phyloP scores from a whole-genome alignment of 2,797 vertebrate genomes.

The Spinus pinus region DNA sequence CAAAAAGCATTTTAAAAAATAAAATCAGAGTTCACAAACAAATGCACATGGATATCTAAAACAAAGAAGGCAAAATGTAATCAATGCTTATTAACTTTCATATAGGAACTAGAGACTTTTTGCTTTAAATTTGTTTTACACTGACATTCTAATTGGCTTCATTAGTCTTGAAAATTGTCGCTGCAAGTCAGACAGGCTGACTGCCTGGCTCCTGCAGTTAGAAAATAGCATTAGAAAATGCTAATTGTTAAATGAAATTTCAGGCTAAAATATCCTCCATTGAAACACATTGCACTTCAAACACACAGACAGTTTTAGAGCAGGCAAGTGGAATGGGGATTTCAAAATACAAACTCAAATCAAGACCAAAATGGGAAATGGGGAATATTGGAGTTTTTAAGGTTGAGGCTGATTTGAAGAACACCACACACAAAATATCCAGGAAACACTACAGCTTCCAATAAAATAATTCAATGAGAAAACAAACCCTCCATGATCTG shows the following conservation, averaged over 20 bases:
- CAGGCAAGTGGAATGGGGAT: neutral
- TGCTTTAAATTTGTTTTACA: conserved; percentile 56
- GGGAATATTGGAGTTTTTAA: neutral
- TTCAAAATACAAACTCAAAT: neutral
- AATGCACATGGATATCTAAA: neutral
- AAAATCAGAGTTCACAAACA: neutral
- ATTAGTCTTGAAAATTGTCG: conserved; percentile 70
- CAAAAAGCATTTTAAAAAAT: neutral
- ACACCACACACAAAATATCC: neutral
- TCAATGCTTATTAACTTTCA: conserved; percentile 58
- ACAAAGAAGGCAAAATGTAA: conserved; percentile 45
- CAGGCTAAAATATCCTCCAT: conserved; percentile 45
- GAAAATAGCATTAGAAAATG: conserved; percentile 71
- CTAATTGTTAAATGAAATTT: conserved; percentile 75
- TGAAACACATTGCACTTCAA: conserved; percentile 36
- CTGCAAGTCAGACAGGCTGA: conserved; percentile 70
- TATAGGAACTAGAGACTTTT: conserved; percentile 55
- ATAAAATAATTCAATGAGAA: neutral
- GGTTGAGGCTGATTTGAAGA: neutral
- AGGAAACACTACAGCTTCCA: neutral
- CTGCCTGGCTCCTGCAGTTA: conserved; percentile 61
- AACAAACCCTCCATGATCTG: neutral
- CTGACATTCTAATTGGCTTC: conserved; percentile 64
- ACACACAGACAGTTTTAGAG: neutral
- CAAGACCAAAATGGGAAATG: neutral